Evolutionary conservation across 2,113 vertebrate genomes (phyloP).

Genomic region (Origma solitaria): DNA sequence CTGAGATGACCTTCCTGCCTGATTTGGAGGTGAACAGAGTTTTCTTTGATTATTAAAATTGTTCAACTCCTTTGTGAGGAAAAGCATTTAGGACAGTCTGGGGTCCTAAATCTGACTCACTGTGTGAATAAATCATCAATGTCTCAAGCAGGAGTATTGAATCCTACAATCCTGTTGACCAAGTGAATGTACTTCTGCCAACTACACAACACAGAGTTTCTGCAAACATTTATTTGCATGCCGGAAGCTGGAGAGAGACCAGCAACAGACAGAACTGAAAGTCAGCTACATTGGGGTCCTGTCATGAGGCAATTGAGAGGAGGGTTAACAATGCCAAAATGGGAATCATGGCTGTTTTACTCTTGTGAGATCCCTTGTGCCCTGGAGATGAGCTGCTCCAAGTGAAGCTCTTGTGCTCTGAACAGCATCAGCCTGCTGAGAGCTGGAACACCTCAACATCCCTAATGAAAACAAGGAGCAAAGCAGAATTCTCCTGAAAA

Average conservation of each 20-base stretch:
- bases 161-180: not conserved
- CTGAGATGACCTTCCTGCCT: not conserved
- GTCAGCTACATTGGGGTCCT: not conserved
- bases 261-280: not conserved
- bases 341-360: not conserved
- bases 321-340: not conserved
- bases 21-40: not conserved
- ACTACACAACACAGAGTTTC: not conserved
- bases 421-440: not conserved
- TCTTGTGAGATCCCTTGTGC: not conserved
- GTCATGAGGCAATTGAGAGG: not conserved
- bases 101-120: not conserved
- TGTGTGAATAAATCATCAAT: not conserved
- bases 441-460: slow-evolving; percentile 20
- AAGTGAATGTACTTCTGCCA: not conserved
- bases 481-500: slow-evolving; percentile 46
- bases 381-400: not conserved
- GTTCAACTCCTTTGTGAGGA: not conserved
- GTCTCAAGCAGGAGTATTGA: not conserved
- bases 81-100: not conserved
- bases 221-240: not conserved
- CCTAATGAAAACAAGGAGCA: slow-evolving; percentile 64
- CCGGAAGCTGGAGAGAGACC: not conserved
- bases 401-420: not conserved
- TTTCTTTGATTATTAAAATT: not conserved